Base-by-base conservation (phyloP, 2,888 invertebrate genomes). In the Trissolcus japonicus region DNA sequence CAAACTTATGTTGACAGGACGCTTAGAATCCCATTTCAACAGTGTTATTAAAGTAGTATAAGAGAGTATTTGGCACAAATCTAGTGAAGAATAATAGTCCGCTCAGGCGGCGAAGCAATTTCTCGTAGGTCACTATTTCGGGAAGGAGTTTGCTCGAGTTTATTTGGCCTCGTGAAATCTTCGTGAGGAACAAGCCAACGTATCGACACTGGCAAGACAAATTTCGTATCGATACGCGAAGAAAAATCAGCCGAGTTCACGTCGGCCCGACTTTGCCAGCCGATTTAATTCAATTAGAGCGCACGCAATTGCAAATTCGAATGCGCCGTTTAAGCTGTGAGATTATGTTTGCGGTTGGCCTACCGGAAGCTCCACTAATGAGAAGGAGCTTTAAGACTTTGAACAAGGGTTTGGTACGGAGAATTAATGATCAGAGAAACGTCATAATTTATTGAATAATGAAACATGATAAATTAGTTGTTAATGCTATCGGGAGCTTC, bases 61-160 rank as follows among this genome's bases (percentile, higher is more conserved):
- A n/a, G 43, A 35, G 35, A 59, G 71, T 61, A 56, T 69, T 68
- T 51, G 57, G 62, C 61, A 46, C 55, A 50, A 61, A 79, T 78
- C 79, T 83, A 83, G 82, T 80, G 82, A 84, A 84, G 83, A 84
- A 77, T 83, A 82, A 84, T 83, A 81, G 81, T 78, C 69, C 66
- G 76, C 72, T 71, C 72, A 7, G 62, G 68, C 60, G 63, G 53
- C 57, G 63, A 80, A 69, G 78, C 76, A 80, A 83, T 83, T 80
- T 72, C 76, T 78, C 79, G 77, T 78, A 78, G 78, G 80, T 80
- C 65, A 79, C 67, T 67, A 78, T 79, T 78, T 75, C 77, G 72
- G 35, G 11, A 69, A 68, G 79, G 69, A 75, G 79, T 76, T 77
- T 78, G 76, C 53, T 21, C 77, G 71, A 69, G 78, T 78, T 75